Evolutionary conservation across 2,888 invertebrate genomes (phyloP), one percentile per base, ranked within the genome.

Genomic region (Andrena chrysosceles): DNA sequence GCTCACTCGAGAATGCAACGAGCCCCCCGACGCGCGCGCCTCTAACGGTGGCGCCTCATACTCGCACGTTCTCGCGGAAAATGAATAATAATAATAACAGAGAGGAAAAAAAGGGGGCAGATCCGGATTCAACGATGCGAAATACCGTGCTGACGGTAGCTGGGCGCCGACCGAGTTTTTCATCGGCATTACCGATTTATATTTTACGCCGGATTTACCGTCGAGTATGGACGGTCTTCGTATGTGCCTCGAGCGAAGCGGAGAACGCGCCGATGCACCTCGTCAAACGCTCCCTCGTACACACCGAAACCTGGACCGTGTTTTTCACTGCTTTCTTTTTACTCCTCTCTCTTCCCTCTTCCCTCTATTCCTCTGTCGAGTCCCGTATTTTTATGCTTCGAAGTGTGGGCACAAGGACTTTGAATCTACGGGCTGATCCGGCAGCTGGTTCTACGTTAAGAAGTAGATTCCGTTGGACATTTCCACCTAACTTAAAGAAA

Each of bases 171-270:
- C 87, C 79, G 79, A 77, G 73, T 87, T 86, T 87, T 85, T 86
- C 77, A 84, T 76, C 85, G 77, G 79, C 84, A 84, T 87, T 85
- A 85, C 81, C 87, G 87, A 87, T 87, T 87, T 87, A 87, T 87
- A 87, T 87, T 87, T 87, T 76, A 87, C 86, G 81, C 78, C 81
- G 86, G 88, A 87, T 87, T 87, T 87, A 73, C 73, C 75, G 54
- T 67, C 75, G 77, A 82, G 80, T 84, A 82, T 82, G 83, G 73
- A 81, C 76, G 71, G 72, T 85, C 83, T 81, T 81, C 76, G 82
- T 76, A 75, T 85, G 69, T 62, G 59, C 68, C 69, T 72, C 84
- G 73, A 54, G 75, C 78, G 62, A 66, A 69, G 64, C 67, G 76
- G 31, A 62, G 70, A 67, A 80, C 75, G 81, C 78, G 75, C 74